Evolutionary conservation across 2,113 vertebrate genomes (phyloP), one percentile per base, ranked within the genome.

Genomic region (Grammomys surdaster): DNA sequence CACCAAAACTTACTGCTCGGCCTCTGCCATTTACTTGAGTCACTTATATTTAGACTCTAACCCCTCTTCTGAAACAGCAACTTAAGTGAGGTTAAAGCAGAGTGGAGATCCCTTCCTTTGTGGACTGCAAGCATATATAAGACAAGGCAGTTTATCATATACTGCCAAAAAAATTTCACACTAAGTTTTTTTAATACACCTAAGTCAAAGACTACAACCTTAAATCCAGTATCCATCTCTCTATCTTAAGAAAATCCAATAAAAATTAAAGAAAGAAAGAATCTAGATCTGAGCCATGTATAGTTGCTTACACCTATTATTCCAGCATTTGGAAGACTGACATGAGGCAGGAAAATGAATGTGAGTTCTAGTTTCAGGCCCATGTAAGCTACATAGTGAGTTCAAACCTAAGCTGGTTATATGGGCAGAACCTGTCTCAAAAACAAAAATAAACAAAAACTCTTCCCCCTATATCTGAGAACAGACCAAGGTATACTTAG

Each of bases 201-300:
- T 77, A 97, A 89, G 67, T 31, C 7, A 58, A 76, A 90, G 56
- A 14, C 11, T 46, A 43, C 22, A 24, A 90, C 28, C 10, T 76
- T 26, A 54, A 43, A 70, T 65, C 19, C 10, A 89, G 28, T 43
- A 94, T 48, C 24, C 10, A 22, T 51, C 51, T 81, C 72, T 89
- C 13, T 54, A 86, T 33, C 90, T 95, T 91, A 54, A 72, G 67
- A 80, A 93, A 94, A 89, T 76, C 24, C 31, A 72, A 51, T 16
- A 11, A 60, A 63, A 85, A 48, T 33, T 69, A 2, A 56, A 33
- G 65, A 80, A 56, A 33, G 65, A 80, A 89, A 75, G 24, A 86
- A 77, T 17, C n/a, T 46, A 87, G n/a, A 75, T 28, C 54, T 87
- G 91, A n/a, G 51, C 4, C 48, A 54, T 5, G 31, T n/a, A 20